Conservation (phyloP, 1,140 invertebrate genomes). For the Zaprionus tsacasi region DNA sequence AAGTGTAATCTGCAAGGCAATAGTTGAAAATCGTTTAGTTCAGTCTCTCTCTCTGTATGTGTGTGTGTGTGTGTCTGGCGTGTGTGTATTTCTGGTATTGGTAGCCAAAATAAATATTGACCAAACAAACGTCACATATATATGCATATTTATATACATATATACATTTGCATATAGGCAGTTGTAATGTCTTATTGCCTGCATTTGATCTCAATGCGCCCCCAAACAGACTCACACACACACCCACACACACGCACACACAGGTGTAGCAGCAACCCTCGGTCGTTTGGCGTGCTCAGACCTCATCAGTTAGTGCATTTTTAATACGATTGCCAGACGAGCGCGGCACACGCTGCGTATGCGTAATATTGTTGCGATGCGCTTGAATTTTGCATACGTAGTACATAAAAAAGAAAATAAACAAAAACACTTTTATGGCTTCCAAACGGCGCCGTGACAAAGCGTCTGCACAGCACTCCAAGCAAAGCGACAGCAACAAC, state of each 20-base stretch:
- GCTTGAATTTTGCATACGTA: conserved; percentile 21
- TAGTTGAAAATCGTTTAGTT: conserved; percentile 4
- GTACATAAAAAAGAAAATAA: background rate
- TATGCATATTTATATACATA: background rate
- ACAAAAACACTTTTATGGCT: conserved; percentile 50
- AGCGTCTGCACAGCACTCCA: conserved; percentile 59
- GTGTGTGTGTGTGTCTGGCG: conserved; percentile 1
- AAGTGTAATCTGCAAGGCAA: conserved; percentile 15
- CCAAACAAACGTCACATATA: conserved; percentile 66
- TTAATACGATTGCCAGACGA: conserved; percentile 2
- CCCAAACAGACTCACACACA: no score
- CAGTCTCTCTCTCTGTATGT: background rate
- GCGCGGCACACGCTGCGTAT: conserved; percentile 38
- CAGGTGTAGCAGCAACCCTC: background rate
- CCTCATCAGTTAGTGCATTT: conserved; percentile 32
- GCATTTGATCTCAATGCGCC: conserved; percentile 62
- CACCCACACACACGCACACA: conserved; percentile 4
- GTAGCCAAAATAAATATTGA: conserved; percentile 70
- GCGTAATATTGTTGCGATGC: conserved; percentile 39
- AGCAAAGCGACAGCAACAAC: conserved; percentile 27
- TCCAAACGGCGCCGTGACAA: conserved; percentile 52
- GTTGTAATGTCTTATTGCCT: conserved; percentile 46
- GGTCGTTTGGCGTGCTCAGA: conserved; percentile 6
- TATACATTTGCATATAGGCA: conserved; percentile 29
- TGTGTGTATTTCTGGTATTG: conserved; percentile 19